These are phyloP conservation scores for Dreissena polymorpha DNA, from an alignment of 1,140 invertebrate species.

Conservation along the genomic window DNA sequence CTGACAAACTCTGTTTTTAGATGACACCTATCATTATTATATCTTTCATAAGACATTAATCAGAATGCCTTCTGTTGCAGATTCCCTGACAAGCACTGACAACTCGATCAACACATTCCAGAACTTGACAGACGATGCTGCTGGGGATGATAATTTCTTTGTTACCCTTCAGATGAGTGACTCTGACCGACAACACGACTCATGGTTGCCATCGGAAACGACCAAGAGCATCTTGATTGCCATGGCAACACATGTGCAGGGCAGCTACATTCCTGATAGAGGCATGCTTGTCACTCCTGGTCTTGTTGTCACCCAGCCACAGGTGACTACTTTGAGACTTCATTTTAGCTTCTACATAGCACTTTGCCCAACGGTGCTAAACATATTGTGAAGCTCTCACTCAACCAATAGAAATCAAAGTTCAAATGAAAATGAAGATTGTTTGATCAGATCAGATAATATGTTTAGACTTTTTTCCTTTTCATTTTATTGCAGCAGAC, in stretches of 20 bases:
- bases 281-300: conserved; percentile 88
- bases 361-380: no score
- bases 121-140: conserved; percentile 52
- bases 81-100: conserved; percentile 16
- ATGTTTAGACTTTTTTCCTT: no score
- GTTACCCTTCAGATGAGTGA: conserved; percentile 75
- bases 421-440: no score
- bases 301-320: conserved; percentile 85
- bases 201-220: conserved; percentile 87
- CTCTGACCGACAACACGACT: conserved; percentile 85
- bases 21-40: no score
- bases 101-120: conserved; percentile 47
- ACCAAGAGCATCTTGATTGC: conserved; percentile 84
- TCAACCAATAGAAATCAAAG: no score
- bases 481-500: no score
- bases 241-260: conserved; percentile 84
- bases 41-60: no score
- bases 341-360: background rate
- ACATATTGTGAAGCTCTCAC: no score
- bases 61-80: background rate
- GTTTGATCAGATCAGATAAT: no score
- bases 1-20: no score
- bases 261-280: conserved; percentile 85
- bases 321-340: conserved; percentile 81
- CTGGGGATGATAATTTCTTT: conserved; percentile 73